These are phyloP conservation scores for Acomys russatus DNA, from an alignment of 2,797 vertebrate species.

Conservation along the genomic window DNA sequence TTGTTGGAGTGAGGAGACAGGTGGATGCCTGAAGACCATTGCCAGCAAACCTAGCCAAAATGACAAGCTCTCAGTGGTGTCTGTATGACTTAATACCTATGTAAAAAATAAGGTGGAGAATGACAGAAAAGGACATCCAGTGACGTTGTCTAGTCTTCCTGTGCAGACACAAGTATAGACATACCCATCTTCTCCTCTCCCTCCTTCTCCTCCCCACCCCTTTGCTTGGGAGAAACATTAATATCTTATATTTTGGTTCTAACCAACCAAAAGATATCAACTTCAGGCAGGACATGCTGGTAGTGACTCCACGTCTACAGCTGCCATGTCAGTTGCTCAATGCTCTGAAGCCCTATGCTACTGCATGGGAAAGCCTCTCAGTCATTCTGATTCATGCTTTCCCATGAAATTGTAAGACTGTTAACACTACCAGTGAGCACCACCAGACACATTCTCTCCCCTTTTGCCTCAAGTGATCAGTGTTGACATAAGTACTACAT, in stretches of 20 bases:
- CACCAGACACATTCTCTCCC: not conserved
- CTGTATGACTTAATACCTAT: not conserved
- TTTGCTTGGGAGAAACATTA: not conserved
- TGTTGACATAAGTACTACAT: fast-evolving
- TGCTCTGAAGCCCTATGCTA: not conserved
- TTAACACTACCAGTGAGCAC: not conserved
- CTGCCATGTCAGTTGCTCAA: not conserved
- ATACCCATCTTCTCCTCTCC: not conserved
- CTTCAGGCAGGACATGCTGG: too few relatives aligned
- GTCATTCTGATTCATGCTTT: not conserved
- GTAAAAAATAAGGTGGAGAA: not conserved
- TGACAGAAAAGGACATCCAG: not conserved
- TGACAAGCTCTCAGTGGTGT: not conserved
- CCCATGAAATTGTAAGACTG: not conserved
- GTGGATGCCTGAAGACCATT: too few relatives aligned
- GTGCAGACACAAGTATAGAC: not conserved
- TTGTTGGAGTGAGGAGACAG: not conserved
- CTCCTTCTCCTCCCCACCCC: not conserved
- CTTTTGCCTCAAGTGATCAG: not conserved
- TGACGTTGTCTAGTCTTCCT: not conserved
- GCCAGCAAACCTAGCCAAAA: not conserved
- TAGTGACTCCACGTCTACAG: not conserved
- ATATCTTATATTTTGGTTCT: not conserved
- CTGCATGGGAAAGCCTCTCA: not conserved
- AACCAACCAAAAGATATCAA: not conserved